phyloP scores from a whole-genome alignment of 1,140 invertebrate species.

The Aphelenchoides avenae region DNA sequence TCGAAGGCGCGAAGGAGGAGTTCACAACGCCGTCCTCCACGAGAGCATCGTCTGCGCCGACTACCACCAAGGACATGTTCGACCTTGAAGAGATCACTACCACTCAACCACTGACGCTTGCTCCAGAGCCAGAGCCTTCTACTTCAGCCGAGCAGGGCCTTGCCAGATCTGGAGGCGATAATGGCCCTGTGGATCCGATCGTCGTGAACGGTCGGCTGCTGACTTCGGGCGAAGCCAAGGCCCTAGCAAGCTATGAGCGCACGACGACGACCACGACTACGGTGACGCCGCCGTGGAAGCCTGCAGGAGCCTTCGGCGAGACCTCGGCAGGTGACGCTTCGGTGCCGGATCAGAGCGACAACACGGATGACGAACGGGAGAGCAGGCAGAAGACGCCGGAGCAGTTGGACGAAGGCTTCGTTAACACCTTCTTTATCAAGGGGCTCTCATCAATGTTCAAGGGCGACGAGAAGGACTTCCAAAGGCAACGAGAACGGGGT shows the following conservation, averaged over 20 bases:
- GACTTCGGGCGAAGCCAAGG: slow-evolving; percentile 14
- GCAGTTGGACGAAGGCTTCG: slow-evolving; percentile 19
- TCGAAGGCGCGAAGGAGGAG: too few relatives aligned
- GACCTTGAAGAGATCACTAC: too few relatives aligned
- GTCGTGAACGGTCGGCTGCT: slow-evolving; percentile 27
- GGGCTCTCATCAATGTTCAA: slow-evolving; percentile 19
- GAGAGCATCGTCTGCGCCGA: too few relatives aligned
- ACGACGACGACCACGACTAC: slow-evolving; percentile 28
- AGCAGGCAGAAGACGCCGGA: not conserved
- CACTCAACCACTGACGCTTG: too few relatives aligned
- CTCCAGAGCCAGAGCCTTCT: too few relatives aligned
- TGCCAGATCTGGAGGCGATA: not conserved
- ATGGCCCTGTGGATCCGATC: slow-evolving; percentile 15
- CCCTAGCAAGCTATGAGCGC: slow-evolving; percentile 8
- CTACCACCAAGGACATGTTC: too few relatives aligned
- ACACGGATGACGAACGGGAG: not conserved
- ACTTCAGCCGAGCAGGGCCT: too few relatives aligned
- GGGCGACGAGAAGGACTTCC: not conserved
- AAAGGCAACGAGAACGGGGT: slow-evolving; percentile 6
- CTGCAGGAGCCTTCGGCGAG: slow-evolving; percentile 6
- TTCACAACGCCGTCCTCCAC: too few relatives aligned
- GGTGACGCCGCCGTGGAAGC: slow-evolving; percentile 17
- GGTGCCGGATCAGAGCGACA: slow-evolving; percentile 12
- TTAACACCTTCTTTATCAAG: slow-evolving; percentile 29
- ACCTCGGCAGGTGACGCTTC: slow-evolving; percentile 10